Percentiles rank a stretch among this genome's conserved stretches.
These are phyloP conservation scores for Ceraclea dissimilis DNA, from an alignment of 2,888 invertebrate species.

Conservation along the genomic window DNA sequence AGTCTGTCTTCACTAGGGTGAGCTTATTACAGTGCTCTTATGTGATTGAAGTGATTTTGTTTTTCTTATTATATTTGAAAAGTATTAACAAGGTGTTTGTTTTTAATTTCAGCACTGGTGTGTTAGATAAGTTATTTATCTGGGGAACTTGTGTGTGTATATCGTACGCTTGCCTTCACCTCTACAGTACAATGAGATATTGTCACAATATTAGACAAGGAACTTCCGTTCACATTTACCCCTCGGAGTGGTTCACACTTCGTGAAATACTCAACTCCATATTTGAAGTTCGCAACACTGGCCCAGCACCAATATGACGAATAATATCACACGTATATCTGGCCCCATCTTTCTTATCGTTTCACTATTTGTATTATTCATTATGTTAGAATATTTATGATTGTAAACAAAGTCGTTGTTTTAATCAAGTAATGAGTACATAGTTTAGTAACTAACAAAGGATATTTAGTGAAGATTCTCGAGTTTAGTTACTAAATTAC, in stretches of 20 bases:
- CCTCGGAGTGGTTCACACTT: slow-evolving; percentile 15
- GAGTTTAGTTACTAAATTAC: too few relatives aligned
- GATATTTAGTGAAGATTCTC: too few relatives aligned
- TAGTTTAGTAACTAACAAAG: too few relatives aligned
- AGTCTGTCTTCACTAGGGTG: too few relatives aligned
- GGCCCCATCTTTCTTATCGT: neutral
- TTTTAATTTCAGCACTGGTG: slow-evolving; percentile 10
- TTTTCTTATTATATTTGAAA: too few relatives aligned
- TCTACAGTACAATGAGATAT: slow-evolving; percentile 18
- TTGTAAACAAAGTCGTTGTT: too few relatives aligned
- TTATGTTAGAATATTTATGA: neutral
- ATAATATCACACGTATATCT: neutral
- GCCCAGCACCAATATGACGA: slow-evolving; percentile 16
- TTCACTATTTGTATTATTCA: slow-evolving; percentile 1
- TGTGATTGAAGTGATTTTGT: too few relatives aligned
- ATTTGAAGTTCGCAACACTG: slow-evolving; percentile 14
- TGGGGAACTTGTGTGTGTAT: slow-evolving; percentile 16
- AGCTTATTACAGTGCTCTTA: too few relatives aligned
- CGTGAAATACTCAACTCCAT: slow-evolving; percentile 12
- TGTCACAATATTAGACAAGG: slow-evolving; percentile 6
- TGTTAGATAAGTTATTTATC: slow-evolving; percentile 7
- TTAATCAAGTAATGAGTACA: too few relatives aligned
- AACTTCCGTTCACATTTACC: slow-evolving; percentile 11
- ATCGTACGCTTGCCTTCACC: slow-evolving; percentile 7
- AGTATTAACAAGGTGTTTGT: too few relatives aligned